Conservation (phyloP, 2,888 invertebrate genomes). For the Harpagoxenus sublaevis region DNA sequence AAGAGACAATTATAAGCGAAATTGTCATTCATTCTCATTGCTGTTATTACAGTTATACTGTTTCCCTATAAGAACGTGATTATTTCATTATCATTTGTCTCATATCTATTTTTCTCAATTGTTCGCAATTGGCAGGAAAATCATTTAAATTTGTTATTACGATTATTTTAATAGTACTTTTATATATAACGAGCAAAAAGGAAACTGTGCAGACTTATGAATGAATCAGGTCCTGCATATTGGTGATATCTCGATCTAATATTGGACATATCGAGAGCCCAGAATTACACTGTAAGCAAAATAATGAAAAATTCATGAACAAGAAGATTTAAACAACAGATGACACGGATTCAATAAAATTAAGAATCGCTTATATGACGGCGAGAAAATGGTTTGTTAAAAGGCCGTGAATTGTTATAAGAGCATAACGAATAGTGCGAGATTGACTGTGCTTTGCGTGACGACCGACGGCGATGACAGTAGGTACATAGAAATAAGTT, state of each 20-base stretch:
- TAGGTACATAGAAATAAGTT: constrained; percentile 14
- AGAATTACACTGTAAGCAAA: not conserved
- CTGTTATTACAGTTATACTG: not conserved
- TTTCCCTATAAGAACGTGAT: not conserved
- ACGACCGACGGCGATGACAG: not conserved
- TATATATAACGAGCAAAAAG: not conserved
- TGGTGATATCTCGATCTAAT: not conserved
- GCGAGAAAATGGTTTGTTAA: not conserved
- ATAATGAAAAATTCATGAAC: not conserved
- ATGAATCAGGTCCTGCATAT: not conserved
- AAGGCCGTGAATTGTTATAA: not conserved
- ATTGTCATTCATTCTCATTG: not conserved
- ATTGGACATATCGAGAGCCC: not conserved
- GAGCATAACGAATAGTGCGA: not conserved
- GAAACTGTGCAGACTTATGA: not conserved
- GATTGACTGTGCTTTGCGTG: not conserved
- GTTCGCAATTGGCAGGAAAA: not conserved
- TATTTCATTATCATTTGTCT: constrained; percentile 8
- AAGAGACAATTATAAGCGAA: not conserved
- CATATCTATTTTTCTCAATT: constrained; percentile 3
- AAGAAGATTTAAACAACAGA: not conserved
- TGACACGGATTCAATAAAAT: not conserved
- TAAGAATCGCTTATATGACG: not conserved
- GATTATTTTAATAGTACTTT: not conserved
- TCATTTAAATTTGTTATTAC: not conserved